A percentile compares a stretch with the other conserved stretches of the same genome.
phyloP scores from a whole-genome alignment of 1,140 invertebrate species.

The Hyles euphorbiae region DNA sequence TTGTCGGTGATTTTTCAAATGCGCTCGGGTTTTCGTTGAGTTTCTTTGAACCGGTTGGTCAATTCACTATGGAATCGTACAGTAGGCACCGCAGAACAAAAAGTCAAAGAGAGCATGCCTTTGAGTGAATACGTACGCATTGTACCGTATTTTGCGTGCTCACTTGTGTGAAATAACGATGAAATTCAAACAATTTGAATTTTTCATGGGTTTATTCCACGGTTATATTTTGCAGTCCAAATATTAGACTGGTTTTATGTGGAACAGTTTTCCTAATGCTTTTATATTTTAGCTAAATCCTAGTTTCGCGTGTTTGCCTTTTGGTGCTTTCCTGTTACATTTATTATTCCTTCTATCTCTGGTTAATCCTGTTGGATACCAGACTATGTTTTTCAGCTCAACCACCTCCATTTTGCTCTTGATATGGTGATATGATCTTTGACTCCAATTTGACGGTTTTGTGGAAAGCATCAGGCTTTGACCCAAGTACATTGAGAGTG shows the following conservation, averaged over 20 bases:
- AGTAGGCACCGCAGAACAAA: constrained; percentile 2
- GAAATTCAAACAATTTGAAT: constrained; percentile 13
- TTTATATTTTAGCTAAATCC: not conserved
- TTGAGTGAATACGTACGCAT: constrained; percentile 14
- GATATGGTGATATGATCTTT: too few species aligned
- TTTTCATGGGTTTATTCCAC: constrained; percentile 2
- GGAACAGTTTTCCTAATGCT: too few species aligned
- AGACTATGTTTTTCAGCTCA: too few species aligned
- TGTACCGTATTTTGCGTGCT: constrained; percentile 15
- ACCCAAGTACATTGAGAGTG: too few species aligned
- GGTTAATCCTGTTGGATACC: too few species aligned
- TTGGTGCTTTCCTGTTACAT: not conserved
- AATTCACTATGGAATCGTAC: constrained; percentile 8
- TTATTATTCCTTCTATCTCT: too few species aligned
- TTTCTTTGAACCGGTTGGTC: constrained; percentile 6
- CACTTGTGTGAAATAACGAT: constrained; percentile 14
- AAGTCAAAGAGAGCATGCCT: constrained; percentile 12
- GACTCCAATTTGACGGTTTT: too few species aligned
- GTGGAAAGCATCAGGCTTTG: too few species aligned
- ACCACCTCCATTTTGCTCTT: too few species aligned
- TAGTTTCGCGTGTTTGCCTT: not conserved
- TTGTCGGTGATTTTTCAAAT: constrained; percentile 11
- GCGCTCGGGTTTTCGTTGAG: constrained; percentile 6
- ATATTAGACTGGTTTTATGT: not conserved
- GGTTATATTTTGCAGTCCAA: not conserved